A percentile compares a stretch with the other conserved stretches of the same genome.
phyloP scores from a whole-genome alignment of 2,888 invertebrate species.

The Gymnoscelis rufifasciata region DNA sequence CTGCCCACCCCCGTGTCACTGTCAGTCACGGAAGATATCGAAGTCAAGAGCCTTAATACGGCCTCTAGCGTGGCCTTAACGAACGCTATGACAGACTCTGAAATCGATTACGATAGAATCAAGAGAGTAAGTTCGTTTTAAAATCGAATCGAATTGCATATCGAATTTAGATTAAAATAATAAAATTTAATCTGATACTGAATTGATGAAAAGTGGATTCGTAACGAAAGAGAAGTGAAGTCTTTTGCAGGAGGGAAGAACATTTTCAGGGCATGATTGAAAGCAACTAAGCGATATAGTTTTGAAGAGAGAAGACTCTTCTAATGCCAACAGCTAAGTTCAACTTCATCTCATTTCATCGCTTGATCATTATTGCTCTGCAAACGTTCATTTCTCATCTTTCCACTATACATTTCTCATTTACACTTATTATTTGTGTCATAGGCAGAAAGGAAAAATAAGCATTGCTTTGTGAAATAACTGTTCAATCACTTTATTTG shows the following conservation, averaged over 20 bases:
- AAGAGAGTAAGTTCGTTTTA: constrained; percentile 45
- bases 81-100: constrained; percentile 67
- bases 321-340: constrained; percentile 2
- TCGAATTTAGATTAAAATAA: no score
- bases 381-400: background rate
- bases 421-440: background rate
- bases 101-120: constrained; percentile 59
- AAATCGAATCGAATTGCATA: background rate
- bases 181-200: no score
- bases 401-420: background rate
- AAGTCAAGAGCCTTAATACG: constrained; percentile 42
- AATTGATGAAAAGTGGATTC: no score
- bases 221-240: background rate
- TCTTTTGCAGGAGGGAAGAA: constrained; percentile 2
- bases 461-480: no score
- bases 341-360: constrained; percentile 2
- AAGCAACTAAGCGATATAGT: background rate
- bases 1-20: constrained; percentile 27
- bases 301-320: background rate
- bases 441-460: background rate
- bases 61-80: constrained; percentile 59
- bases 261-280: background rate
- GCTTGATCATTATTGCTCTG: background rate
- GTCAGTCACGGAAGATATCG: constrained; percentile 38
- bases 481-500: no score